Conservation (phyloP, 2,888 invertebrate genomes). For the Orgyia antiqua region DNA sequence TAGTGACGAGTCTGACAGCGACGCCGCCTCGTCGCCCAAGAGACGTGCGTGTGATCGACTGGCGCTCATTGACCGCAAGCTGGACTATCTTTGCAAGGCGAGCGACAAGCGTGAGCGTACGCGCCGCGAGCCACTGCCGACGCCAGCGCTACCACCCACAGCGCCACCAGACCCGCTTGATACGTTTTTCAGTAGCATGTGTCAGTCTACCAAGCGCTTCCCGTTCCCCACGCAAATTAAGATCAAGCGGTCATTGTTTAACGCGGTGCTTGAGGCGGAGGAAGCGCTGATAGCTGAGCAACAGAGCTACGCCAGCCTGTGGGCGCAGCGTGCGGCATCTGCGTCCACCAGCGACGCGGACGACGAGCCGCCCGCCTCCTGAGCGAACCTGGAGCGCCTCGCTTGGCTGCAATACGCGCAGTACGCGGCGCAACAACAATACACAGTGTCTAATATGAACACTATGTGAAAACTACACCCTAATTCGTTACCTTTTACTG, state of each 20-base stretch:
- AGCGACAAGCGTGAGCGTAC: conserved; percentile 28
- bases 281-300: conserved; percentile 63
- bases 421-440: neutral
- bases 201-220: conserved; percentile 64
- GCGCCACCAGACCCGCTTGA: conserved; percentile 52
- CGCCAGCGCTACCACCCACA: conserved; percentile 21
- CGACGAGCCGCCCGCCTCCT: conserved; percentile 42
- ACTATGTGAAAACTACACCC: no score
- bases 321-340: conserved; percentile 39
- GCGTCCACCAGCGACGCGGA: conserved; percentile 39
- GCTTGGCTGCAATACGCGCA: conserved; percentile 19
- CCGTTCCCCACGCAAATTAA: conserved; percentile 61
- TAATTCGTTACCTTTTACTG: no score
- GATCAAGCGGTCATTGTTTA: conserved; percentile 59
- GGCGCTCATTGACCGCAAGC: conserved; percentile 45
- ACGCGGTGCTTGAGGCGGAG: conserved; percentile 60
- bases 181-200: conserved; percentile 70
- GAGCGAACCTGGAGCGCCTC: conserved; percentile 29
- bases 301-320: conserved; percentile 60
- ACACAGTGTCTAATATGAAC: no score
- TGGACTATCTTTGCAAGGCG: conserved; percentile 50
- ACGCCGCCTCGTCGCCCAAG: conserved; percentile 34
- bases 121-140: conserved; percentile 11
- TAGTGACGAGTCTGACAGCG: conserved; percentile 29
- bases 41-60: conserved; percentile 40